Percentiles rank a stretch among this genome's conserved stretches.
phyloP scores from a whole-genome alignment of 1,140 invertebrate genomes.

The Drosophila nebulosa region DNA sequence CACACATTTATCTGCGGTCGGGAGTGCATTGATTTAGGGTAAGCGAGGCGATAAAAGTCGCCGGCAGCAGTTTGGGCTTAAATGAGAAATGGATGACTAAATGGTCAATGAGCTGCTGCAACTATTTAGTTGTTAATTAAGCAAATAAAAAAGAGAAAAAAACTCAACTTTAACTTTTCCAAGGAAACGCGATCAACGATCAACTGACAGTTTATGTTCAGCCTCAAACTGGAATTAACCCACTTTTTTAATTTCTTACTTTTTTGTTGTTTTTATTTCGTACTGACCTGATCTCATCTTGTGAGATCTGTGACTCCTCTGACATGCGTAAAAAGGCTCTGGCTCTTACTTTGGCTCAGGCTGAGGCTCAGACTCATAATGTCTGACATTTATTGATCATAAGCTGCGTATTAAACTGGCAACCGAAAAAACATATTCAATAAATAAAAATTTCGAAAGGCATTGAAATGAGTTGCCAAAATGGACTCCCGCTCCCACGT shows the following conservation, averaged over 20 bases:
- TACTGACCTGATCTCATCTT: no score
- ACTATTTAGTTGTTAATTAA: constrained; percentile 78
- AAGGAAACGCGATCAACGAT: constrained; percentile 31
- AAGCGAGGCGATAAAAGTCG: constrained; percentile 64
- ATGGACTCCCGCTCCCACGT: constrained; percentile 50
- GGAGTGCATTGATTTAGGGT: constrained; percentile 66
- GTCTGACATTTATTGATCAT: constrained; percentile 76
- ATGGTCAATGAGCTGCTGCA: constrained; percentile 37
- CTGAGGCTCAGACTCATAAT: constrained; percentile 30
- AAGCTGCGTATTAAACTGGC: constrained; percentile 74
- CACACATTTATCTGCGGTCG: constrained; percentile 66
- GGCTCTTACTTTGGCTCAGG: constrained; percentile 16
- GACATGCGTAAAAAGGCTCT: constrained; percentile 29
- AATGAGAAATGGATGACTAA: constrained; percentile 48
- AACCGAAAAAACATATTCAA: constrained; percentile 39
- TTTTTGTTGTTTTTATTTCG: not conserved
- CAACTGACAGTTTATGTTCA: constrained; percentile 16
- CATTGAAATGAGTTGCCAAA: constrained; percentile 55
- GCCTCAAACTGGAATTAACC: constrained; percentile 45
- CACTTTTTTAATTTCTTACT: constrained; percentile 31
- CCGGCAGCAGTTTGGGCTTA: constrained; percentile 29
- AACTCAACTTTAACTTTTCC: constrained; percentile 30
- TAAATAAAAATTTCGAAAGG: constrained; percentile 41
- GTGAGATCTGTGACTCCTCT: not conserved
- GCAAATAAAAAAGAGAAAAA: constrained; percentile 49